Evolutionary conservation across 2,888 invertebrate genomes (phyloP), one percentile per base, ranked within the genome.

Genomic region (Encarsia formosa): DNA sequence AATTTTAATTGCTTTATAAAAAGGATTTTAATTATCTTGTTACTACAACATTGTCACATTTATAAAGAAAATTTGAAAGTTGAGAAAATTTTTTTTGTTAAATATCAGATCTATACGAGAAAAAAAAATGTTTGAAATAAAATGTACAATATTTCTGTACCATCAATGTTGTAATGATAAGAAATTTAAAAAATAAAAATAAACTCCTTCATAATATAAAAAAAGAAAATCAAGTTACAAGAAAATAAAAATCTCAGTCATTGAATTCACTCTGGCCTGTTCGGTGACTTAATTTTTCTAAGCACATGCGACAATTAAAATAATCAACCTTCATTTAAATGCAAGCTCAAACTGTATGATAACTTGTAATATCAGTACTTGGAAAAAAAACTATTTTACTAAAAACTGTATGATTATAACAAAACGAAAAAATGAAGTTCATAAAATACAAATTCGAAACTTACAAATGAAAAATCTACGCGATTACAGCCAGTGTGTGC

Each of bases 401-500:
- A 54, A 47, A 45, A 3, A 42, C 23, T 18, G 8, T 23, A 23
- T 32, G 20, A 44, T 45, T 5, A 42, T 48, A 55, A n/a, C n/a
- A n/a, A n/a, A n/a, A n/a, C n/a, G 38, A 16, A 23, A 52, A 19
- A 42, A 31, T 22, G 35, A 32, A 40, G 49, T 54, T 42, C 41
- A 49, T 42, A 31, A 54, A 53, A 49, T 48, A 32, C 53, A 54
- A 39, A 38, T 8, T 49, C 26, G 9, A 35, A 24, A 26, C 42
- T 16, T 49, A 23, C 48, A 24, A 41, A 39, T 18, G 65, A 66
- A 62, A 63, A 64, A 68, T 63, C 63, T 69, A 68, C 62, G 42
- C 65, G 67, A 70, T 67, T 40, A 41, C 50, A 69, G 67, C 68
- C 69, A 67, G 69, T 67, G 68, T 69, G 68, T 69, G 67, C 65